Evolutionary conservation across 2,888 invertebrate genomes (phyloP).

Genomic region (Ophraella communa): DNA sequence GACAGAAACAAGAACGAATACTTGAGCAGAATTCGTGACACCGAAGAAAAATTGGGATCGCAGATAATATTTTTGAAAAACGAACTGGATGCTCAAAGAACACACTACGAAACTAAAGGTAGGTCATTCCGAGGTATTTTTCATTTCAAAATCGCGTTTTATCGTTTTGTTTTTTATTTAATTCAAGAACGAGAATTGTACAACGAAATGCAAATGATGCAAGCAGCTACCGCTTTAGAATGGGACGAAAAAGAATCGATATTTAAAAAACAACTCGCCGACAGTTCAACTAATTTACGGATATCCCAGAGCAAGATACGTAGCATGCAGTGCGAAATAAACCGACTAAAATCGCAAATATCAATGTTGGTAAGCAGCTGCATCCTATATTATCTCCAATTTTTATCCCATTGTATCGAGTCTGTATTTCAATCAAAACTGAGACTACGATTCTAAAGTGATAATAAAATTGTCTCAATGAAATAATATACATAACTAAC

Average conservation of each 20-base stretch:
- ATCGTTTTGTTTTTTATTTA: not conserved
- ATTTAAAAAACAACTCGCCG: conserved; percentile 36
- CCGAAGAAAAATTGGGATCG: conserved; percentile 15
- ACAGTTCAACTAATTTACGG: conserved; percentile 34
- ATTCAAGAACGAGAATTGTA: conserved; percentile 35
- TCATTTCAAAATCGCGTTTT: not conserved
- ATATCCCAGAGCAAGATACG: conserved; percentile 34
- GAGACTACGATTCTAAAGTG: no score
- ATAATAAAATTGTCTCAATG: no score
- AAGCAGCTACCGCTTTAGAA: conserved; percentile 36
- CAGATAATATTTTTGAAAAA: conserved; percentile 30
- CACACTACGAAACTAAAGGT: conserved; percentile 35
- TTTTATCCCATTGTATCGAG: not conserved
- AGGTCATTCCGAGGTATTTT: not conserved
- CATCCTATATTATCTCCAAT: not conserved
- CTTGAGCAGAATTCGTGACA: conserved; percentile 22
- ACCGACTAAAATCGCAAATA: conserved; percentile 32
- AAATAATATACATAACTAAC: no score
- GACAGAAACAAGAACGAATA: conserved; percentile 24
- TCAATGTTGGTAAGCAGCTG: conserved; percentile 18
- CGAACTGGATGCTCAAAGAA: conserved; percentile 32
- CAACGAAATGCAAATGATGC: conserved; percentile 37
- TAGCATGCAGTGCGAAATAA: conserved; percentile 31
- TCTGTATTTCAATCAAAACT: no score
- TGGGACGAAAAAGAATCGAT: conserved; percentile 40